Base-by-base conservation (phyloP, 2,113 vertebrate genomes). In the Xenus cinereus region DNA sequence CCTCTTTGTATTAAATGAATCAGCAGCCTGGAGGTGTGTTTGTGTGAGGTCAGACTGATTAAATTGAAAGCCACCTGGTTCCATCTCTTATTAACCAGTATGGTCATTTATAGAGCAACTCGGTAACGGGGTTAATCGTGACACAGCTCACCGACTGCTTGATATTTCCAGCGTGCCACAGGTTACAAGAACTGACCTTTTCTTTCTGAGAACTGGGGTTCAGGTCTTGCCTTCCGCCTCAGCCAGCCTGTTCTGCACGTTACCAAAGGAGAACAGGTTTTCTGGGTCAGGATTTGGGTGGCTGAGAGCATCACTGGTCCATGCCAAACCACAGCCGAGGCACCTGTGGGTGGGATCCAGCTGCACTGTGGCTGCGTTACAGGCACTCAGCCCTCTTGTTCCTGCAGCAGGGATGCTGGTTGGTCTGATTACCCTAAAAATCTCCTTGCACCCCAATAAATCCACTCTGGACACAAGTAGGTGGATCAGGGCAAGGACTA, bases 241-340 rank as follows among this genome's bases (percentile, higher is more conserved):
- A 15, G 37, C 13, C 82, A 51, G 46, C 16, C 30, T 57, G 43
- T 68, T 78, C 5, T 26, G 3, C 37, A 20, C 1, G 3, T 48
- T 54, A n/a, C 33, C 78, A 45, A n/a, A 45, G 5, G 30, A 82
- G 57, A 30, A 56, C 27, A 67, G 23, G 27, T 54, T 41, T 22
- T 43, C 12, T 56, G 76, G 53, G 33, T 73, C 22, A 33, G 77
- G 33, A 32, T 33, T 73, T 19, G 33, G 16, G 66, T 45, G 53
- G 20, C 53, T 41, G 66, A 81, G 48, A 21, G 32, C 39, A 17
- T 22, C 35, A 4, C 27, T 0, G 4, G 23, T 66, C 51, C 20
- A n/a, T 0, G 1, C 15, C 28, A 56, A 18, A 76, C 9, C 41
- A 10, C 15, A 18, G 15, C 1, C 21, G 16, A 41, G n/a, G 16